Evolutionary conservation across 2,113 vertebrate genomes (phyloP).

Genomic region (Corvus hawaiiensis): DNA sequence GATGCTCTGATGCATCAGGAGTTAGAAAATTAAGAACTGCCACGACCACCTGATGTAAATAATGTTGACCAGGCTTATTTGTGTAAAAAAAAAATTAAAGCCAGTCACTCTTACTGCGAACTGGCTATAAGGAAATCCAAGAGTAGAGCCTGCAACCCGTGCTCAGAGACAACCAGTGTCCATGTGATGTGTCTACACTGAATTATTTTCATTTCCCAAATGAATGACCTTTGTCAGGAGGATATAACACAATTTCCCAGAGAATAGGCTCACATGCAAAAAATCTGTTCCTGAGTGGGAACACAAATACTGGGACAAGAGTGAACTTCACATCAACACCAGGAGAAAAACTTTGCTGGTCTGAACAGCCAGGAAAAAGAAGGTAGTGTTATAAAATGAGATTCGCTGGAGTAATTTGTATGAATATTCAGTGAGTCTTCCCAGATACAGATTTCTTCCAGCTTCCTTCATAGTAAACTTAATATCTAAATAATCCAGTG

Average conservation of each 20-base stretch:
- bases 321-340: conserved; percentile 13
- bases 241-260: conserved; percentile 34
- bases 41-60: accelerated
- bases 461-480: conserved; percentile 38
- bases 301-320: conserved; percentile 25
- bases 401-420: conserved; percentile 8
- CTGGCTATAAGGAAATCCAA: background rate
- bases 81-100: background rate
- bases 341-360: conserved; percentile 5
- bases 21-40: background rate
- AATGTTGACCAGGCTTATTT: background rate
- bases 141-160: background rate
- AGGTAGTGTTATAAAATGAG: conserved; percentile 1
- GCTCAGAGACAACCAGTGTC: background rate
- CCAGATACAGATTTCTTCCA: conserved; percentile 19
- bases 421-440: conserved; percentile 36
- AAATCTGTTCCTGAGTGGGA: conserved; percentile 33
- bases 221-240: conserved; percentile 39
- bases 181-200: background rate
- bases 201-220: conserved; percentile 28
- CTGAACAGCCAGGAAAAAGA: background rate
- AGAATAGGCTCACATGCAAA: background rate
- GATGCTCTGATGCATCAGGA: background rate
- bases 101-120: background rate
- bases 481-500: conserved; percentile 33